Percentiles rank a stretch among this genome's conserved stretches.
phyloP scores from a whole-genome alignment of 2,888 invertebrate genomes.

The Cantharis flavilabris region DNA sequence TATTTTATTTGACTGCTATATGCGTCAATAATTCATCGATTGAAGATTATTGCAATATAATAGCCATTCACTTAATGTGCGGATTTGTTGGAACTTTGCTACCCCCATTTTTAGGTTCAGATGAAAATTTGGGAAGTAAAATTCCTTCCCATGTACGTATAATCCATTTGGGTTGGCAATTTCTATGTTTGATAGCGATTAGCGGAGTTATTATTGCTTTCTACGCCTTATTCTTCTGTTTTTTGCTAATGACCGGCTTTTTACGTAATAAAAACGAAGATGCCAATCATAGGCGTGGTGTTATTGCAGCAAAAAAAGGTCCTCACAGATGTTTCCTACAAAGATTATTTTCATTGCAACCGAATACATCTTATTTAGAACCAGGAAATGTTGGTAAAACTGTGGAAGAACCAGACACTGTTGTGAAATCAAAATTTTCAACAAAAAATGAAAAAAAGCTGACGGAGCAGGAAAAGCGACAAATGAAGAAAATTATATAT shows the following conservation, averaged over 20 bases:
- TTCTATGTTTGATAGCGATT: constrained; percentile 17
- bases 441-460: background rate
- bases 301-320: constrained; percentile 9
- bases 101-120: constrained; percentile 39
- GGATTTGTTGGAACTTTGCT: constrained; percentile 46
- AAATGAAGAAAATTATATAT: background rate
- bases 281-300: constrained; percentile 25
- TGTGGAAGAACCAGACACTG: background rate
- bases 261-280: constrained; percentile 32
- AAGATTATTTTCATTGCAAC: constrained; percentile 21
- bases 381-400: constrained; percentile 28
- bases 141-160: background rate
- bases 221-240: constrained; percentile 12
- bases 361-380: constrained; percentile 23
- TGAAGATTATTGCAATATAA: constrained; percentile 53
- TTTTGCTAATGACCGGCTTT: constrained; percentile 22
- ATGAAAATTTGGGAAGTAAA: constrained; percentile 17
- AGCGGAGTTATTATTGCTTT: constrained; percentile 8
- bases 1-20: constrained; percentile 44
- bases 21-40: constrained; percentile 43
- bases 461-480: background rate
- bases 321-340: constrained; percentile 14
- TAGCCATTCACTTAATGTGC: constrained; percentile 46
- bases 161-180: constrained; percentile 29
- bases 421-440: background rate